Evolutionary conservation across 2,113 vertebrate genomes (phyloP), one percentile per base, ranked within the genome.

Genomic region (Cnemophilus loriae): DNA sequence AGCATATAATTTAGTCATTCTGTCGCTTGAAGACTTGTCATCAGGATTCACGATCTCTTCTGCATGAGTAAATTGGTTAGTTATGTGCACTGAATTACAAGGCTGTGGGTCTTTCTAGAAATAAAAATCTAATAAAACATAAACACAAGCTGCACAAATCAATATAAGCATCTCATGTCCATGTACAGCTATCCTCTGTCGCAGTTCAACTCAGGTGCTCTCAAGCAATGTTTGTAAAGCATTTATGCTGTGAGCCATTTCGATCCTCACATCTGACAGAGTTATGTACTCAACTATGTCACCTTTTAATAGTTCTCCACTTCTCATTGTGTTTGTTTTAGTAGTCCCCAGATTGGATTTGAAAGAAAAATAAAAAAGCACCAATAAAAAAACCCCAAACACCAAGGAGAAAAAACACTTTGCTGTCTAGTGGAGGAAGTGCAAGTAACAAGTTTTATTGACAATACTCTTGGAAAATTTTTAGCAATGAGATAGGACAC

Each of bases 221-320:
- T 90, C 64, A 67, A 86, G 84, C 76, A 79, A 28, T 95, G 44
- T 97, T 93, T 93, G 93, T 80, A 78, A 90, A 96, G 78, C 83
- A 64, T 95, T 95, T 93, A 93, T 91, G 65, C 68, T 89, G 59
- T 87, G 90, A 96, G 67, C 65, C 69, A 71, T 96, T 97, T 93
- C 28, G 44, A 94, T 96, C 91, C 82, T 88, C 63, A 70, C 60
- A 93, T 75, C 90, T 96, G 89, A 85, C 93, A 96, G 90, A 87
- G 87, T 93, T 95, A 94, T 97, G 92, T 97, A 95, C 89, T 97
- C 94, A 93, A 67, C 88, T 94, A 47, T 94, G 61, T 95, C 93
- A 95, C 92, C 91, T 97, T 97, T 95, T 96, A 96, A 95, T 97
- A 96, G 89, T 96, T 93, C 85, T 94, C 41, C 90, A 33, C 89